phyloP scores from a whole-genome alignment of 2,888 invertebrate species.

The Drosophila prolongata region DNA sequence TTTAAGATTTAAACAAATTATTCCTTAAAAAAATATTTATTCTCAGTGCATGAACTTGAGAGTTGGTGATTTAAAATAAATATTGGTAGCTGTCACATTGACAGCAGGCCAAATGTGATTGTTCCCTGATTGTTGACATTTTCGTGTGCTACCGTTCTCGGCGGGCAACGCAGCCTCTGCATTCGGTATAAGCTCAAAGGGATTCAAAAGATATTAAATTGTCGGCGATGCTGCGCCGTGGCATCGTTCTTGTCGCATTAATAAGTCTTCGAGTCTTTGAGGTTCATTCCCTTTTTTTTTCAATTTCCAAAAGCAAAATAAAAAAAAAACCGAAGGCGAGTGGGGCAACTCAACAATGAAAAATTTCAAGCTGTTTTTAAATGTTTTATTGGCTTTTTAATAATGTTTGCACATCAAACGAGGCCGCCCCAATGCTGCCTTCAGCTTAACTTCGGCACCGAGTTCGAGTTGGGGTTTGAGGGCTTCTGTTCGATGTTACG shows the following conservation, averaged over 20 bases:
- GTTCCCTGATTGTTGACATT: conserved; percentile 81
- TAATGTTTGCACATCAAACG: conserved; percentile 78
- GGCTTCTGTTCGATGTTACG: conserved; percentile 72
- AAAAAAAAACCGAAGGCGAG: conserved; percentile 14
- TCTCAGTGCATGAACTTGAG: conserved; percentile 18
- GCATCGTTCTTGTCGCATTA: conserved; percentile 70
- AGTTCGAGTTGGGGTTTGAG: conserved; percentile 12
- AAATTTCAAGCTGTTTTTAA: conserved; percentile 81
- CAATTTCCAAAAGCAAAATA: conserved; percentile 70
- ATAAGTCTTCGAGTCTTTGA: conserved; percentile 62
- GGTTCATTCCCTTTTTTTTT: conserved; percentile 49
- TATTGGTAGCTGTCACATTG: conserved; percentile 79
- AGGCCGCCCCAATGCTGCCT: conserved; percentile 53
- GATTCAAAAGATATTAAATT: conserved; percentile 75
- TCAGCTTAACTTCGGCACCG: conserved; percentile 22
- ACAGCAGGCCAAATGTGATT: conserved; percentile 80
- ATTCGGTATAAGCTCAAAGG: conserved; percentile 55
- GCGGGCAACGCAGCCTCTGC: conserved; percentile 26
- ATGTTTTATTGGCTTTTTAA: conserved; percentile 80
- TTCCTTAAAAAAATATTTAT: background rate
- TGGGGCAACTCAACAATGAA: conserved; percentile 69
- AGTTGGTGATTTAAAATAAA: conserved; percentile 79
- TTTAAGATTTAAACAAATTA: background rate
- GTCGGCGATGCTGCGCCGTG: conserved; percentile 60
- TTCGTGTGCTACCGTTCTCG: conserved; percentile 68